These are phyloP conservation scores for Aphelenchoides bicaudatus DNA, from an alignment of 2,888 invertebrate genomes.

Conservation along the genomic window DNA sequence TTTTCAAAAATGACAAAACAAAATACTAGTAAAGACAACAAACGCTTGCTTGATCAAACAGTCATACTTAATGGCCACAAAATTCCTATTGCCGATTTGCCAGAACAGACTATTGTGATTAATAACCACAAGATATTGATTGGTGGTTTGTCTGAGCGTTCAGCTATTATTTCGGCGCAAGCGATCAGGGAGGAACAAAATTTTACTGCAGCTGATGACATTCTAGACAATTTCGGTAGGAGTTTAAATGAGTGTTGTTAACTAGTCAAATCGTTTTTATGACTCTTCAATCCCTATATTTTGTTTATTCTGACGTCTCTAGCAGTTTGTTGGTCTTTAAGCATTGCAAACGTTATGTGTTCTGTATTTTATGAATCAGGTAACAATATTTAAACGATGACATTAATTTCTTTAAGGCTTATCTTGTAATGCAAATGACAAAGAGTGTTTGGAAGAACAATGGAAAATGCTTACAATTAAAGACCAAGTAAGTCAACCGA, in stretches of 20 bases:
- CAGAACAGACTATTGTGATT: no score
- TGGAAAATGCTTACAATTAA: conserved; percentile 16
- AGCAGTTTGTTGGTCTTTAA: conserved; percentile 24
- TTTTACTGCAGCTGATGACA: conserved; percentile 12
- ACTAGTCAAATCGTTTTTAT: conserved; percentile 8
- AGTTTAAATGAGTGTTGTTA: background rate
- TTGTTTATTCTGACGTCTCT: conserved; percentile 20
- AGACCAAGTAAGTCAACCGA: conserved; percentile 17
- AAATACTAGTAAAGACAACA: no score
- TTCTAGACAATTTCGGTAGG: conserved; percentile 13
- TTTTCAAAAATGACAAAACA: no score
- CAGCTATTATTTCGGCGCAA: background rate
- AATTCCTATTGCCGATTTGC: no score
- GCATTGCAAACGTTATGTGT: conserved; percentile 21
- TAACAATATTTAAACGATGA: no score
- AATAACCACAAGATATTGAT: no score
- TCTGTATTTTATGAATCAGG: conserved; percentile 20
- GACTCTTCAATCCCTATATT: conserved; percentile 19
- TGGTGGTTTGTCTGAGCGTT: no score
- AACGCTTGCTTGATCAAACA: no score
- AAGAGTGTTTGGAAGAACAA: conserved; percentile 17
- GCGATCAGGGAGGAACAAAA: background rate
- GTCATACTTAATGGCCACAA: conserved; percentile 1
- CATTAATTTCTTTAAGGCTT: no score
- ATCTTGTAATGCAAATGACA: conserved; percentile 16